Base-by-base conservation (phyloP, 2,113 vertebrate genomes). In the Macroglossus sobrinus region DNA sequence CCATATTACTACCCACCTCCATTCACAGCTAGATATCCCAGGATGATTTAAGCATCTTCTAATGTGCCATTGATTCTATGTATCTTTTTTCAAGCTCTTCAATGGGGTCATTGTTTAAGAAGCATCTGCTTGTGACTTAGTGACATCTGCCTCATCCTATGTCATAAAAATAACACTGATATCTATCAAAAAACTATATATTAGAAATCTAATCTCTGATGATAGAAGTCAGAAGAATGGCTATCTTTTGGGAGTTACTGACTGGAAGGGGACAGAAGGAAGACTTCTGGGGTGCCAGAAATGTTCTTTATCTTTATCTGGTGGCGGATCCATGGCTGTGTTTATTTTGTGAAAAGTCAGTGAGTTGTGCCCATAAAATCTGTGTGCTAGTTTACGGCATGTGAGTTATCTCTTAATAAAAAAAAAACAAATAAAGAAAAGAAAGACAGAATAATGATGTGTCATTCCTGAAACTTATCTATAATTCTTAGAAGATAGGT, bases 401-500 rank as follows among this genome's bases (percentile, higher is more conserved):
- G 7, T 80, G 61, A 93, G 4, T 89, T 69, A 76, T 79, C 26
- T 18, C 26, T 55, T 79, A 89, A 71, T 84, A 92, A 76, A 97
- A 92, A 76, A 97, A 72, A 97, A 74, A 28, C 40, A 89, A 89
- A 88, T 18, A 57, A 69, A 91, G 43, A 43, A 84, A 91, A 55
- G 10, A 59, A 68, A 78, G n/a, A 71, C 45, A 92, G 38, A 59
- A n/a, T 26, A 78, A 66, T 4, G 13, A 47, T 18, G 2, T 55
- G 7, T 24, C 9, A 18, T 66, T 82, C 18, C 40, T 16, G 12
- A 95, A 95, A 57, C n/a, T 26, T 89, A 38, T 18, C 24, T 63
- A 35, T 53, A 61, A 69, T 80, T 86, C 61, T 79, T 69, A 84
- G 16, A 71, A 81, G 33, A 30, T 74, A 18, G 30, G 13, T 59